Evolutionary conservation across 2,888 invertebrate species (phyloP).

Genomic region (Tryphoninae sp.): DNA sequence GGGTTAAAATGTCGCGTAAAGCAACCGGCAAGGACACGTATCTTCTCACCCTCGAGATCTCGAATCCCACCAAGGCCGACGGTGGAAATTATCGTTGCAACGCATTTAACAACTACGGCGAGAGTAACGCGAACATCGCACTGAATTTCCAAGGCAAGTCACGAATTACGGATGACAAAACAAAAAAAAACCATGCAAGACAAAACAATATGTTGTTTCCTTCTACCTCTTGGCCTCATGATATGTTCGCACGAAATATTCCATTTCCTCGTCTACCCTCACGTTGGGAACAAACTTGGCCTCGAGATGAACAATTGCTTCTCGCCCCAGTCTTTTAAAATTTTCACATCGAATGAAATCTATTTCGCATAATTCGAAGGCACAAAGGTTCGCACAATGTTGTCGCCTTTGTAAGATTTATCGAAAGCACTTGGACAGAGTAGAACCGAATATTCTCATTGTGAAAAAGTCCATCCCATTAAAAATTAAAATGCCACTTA

Average conservation of each 20-base stretch:
- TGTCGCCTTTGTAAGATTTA: too few relatives aligned
- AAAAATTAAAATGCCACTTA: too few relatives aligned
- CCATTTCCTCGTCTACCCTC: neutral
- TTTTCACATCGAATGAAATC: too few relatives aligned
- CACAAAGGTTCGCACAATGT: too few relatives aligned
- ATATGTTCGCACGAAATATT: conserved; percentile 48
- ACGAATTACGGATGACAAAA: conserved; percentile 50
- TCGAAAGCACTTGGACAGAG: too few relatives aligned
- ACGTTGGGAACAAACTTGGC: conserved; percentile 17
- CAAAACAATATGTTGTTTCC: conserved; percentile 7
- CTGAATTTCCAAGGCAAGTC: conserved; percentile 98
- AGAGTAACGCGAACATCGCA: conserved; percentile 99
- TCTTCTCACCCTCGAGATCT: conserved; percentile 95
- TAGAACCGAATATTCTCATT: too few relatives aligned
- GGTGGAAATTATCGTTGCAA: conserved; percentile 99
- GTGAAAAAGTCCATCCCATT: too few relatives aligned
- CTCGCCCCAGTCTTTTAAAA: conserved; percentile 13
- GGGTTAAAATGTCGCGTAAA: conserved; percentile 95
- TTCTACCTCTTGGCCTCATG: conserved; percentile 24
- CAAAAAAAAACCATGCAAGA: conserved; percentile 38
- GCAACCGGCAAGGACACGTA: conserved; percentile 95
- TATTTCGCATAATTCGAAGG: too few relatives aligned
- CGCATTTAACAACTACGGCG: conserved; percentile 98
- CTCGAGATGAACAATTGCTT: conserved; percentile 1
- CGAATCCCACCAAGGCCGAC: conserved; percentile 97